Percentiles rank a stretch among this genome's conserved stretches.
These are phyloP conservation scores for Ctenicera cuprea DNA, from an alignment of 2,888 invertebrate species.

Conservation along the genomic window DNA sequence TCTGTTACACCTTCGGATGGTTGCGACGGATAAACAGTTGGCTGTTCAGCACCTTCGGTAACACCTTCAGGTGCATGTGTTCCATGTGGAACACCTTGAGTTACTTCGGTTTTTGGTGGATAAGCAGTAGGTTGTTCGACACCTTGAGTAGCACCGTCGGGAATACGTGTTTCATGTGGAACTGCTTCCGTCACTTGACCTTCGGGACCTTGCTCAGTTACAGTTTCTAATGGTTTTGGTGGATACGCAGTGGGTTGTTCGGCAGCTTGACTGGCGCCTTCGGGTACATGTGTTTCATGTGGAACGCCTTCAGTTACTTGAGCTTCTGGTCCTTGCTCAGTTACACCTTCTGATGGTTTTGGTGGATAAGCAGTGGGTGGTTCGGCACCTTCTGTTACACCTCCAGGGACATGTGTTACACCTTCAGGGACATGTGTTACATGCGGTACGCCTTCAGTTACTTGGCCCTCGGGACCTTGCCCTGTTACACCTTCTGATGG, in stretches of 20 bases:
- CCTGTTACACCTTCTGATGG: slow-evolving; percentile 8
- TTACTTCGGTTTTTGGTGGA: too few species aligned
- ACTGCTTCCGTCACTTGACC: slow-evolving; percentile 1
- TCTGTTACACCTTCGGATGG: slow-evolving; percentile 29
- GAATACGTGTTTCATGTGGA: slow-evolving; percentile 4
- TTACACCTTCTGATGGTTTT: slow-evolving; percentile 2
- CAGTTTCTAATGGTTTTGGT: too few species aligned
- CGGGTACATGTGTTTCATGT: slow-evolving; percentile 4
- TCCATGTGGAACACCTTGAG: slow-evolving; percentile 2
- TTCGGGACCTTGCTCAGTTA: neutral
- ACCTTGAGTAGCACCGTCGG: slow-evolving; percentile 9
- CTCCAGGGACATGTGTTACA: neutral
- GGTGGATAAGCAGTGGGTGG: neutral
- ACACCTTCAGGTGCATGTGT: slow-evolving; percentile 13
- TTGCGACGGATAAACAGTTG: neutral
- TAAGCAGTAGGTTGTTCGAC: slow-evolving; percentile 8
- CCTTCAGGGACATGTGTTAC: too few species aligned
- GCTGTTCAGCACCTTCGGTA: slow-evolving; percentile 25
- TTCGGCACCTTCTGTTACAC: neutral
- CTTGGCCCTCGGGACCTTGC: too few species aligned
- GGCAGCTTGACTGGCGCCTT: neutral
- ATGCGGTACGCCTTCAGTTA: neutral
- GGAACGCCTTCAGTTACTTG: neutral
- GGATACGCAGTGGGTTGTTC: too few species aligned
- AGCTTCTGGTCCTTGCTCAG: neutral